These are phyloP conservation scores for Solenopsis fugax DNA, from an alignment of 1,140 invertebrate species.

Conservation along the genomic window DNA sequence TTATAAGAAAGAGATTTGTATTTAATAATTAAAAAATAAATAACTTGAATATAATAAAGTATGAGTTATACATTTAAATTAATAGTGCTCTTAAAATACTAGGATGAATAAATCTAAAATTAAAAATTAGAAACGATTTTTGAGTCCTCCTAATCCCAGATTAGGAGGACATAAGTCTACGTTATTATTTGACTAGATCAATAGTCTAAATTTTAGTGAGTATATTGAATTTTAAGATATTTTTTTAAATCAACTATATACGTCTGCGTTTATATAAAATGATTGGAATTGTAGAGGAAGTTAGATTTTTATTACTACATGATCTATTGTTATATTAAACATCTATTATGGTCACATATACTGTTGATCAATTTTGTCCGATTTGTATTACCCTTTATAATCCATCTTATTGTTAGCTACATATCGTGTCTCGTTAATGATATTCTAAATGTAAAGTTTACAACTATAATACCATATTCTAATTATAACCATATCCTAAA, in stretches of 20 bases:
- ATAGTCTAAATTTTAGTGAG: neutral
- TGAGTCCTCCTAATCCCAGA: no score
- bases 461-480: neutral
- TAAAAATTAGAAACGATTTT: neutral
- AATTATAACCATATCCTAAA: neutral
- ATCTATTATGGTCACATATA: neutral
- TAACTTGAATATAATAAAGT: neutral
- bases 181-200: neutral
- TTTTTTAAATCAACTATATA: neutral
- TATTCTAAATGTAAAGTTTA: neutral
- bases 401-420: neutral
- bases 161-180: neutral
- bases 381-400: neutral
- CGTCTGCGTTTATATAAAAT: neutral
- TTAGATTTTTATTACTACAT: neutral
- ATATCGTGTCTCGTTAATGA: neutral
- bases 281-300: neutral
- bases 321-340: neutral
- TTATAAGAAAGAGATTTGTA: neutral
- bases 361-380: neutral
- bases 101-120: neutral
- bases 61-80: neutral
- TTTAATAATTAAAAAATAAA: slow-evolving; percentile 1
- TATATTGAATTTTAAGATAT: neutral
- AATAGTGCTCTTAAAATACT: neutral